These are phyloP conservation scores for Odontocerum albicorne DNA, from an alignment of 2,888 invertebrate genomes.

Conservation along the genomic window DNA sequence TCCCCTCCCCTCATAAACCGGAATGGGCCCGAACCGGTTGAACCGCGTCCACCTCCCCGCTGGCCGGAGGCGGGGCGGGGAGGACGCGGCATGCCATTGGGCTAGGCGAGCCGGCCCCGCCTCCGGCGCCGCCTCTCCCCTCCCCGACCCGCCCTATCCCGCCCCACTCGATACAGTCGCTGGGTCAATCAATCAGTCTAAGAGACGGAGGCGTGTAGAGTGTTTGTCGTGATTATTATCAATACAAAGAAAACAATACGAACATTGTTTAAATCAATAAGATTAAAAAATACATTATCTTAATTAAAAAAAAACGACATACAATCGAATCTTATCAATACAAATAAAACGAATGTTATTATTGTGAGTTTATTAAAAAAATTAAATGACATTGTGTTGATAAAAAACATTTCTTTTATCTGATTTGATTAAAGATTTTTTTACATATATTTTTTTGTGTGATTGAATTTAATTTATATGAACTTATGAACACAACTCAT, in stretches of 20 bases:
- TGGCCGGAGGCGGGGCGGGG: constrained; percentile 17
- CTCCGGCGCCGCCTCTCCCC: constrained; percentile 38
- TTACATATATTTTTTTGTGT: too few species aligned
- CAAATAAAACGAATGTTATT: neutral
- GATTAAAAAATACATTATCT: too few species aligned
- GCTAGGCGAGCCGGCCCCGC: constrained; percentile 38
- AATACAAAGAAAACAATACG: constrained; percentile 3
- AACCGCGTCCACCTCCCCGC: constrained; percentile 11
- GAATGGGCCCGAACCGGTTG: constrained; percentile 4
- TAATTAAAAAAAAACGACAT: too few species aligned
- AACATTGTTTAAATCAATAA: too few species aligned
- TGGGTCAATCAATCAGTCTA: constrained; percentile 44
- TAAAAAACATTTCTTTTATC: too few species aligned
- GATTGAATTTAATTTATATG: too few species aligned
- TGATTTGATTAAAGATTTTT: too few species aligned
- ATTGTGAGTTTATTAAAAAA: too few species aligned
- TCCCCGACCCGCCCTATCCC: constrained; percentile 19
- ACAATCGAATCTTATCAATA: too few species aligned
- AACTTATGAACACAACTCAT: too few species aligned
- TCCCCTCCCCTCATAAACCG: too few species aligned
- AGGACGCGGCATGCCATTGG: constrained; percentile 33
- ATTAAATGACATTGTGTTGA: too few species aligned
- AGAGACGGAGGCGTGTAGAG: constrained; percentile 43
- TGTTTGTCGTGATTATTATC: constrained; percentile 46
- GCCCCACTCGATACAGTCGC: constrained; percentile 37